Conservation (phyloP, 2,888 invertebrate species). For the Gymnoscelis rufifasciata region DNA sequence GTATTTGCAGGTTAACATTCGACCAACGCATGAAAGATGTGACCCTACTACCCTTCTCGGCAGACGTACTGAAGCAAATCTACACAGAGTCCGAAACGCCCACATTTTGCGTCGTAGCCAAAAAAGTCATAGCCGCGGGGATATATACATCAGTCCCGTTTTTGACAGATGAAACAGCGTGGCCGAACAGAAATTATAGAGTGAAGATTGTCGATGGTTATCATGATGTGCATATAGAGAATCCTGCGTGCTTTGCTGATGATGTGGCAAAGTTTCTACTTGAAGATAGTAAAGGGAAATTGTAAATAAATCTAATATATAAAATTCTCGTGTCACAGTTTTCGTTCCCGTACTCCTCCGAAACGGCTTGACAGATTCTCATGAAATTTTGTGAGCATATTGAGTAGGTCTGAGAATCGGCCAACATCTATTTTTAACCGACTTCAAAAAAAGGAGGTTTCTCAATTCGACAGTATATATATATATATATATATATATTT, state of each 20-base stretch:
- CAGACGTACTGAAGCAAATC: conserved; percentile 36
- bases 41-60: conserved; percentile 42
- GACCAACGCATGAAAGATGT: conserved; percentile 60
- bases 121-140: conserved; percentile 33
- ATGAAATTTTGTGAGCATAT: too few relatives aligned
- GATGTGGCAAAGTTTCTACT: conserved; percentile 52
- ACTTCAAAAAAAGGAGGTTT: too few relatives aligned
- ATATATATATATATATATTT: too few relatives aligned
- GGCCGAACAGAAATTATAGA: conserved; percentile 51
- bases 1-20: conserved; percentile 53
- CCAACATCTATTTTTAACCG: too few relatives aligned
- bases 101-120: conserved; percentile 46
- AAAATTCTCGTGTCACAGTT: too few relatives aligned
- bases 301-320: too few relatives aligned
- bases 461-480: too few relatives aligned
- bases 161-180: conserved; percentile 39
- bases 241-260: conserved; percentile 72
- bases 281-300: conserved; percentile 30
- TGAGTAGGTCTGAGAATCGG: too few relatives aligned
- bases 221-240: conserved; percentile 80
- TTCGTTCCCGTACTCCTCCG: too few relatives aligned
- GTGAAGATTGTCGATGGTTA: conserved; percentile 66
- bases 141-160: conserved; percentile 41
- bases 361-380: too few relatives aligned
- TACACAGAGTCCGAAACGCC: conserved; percentile 44